phyloP scores from a whole-genome alignment of 1,140 invertebrate genomes.

The Brachionus koreanus region DNA sequence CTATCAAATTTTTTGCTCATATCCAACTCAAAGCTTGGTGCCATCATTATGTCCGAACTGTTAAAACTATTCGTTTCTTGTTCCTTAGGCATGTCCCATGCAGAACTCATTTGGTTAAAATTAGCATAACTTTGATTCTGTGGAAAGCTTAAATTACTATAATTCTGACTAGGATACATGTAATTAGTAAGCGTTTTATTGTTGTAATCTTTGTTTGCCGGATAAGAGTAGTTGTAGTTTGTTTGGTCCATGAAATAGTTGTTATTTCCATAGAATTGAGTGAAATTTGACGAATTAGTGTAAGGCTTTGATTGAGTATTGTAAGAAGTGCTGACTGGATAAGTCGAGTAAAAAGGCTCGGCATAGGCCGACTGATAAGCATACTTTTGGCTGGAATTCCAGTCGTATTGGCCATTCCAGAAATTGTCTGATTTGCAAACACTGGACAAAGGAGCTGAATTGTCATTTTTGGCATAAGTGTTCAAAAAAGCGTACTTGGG shows the following conservation, averaged over 20 bases:
- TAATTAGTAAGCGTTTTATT: background rate
- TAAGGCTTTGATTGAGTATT: background rate
- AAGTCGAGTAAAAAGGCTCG: background rate
- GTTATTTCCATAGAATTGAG: background rate
- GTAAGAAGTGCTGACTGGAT: background rate
- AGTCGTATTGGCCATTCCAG: background rate
- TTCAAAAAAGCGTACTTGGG: constrained; percentile 11
- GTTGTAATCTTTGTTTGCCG: background rate
- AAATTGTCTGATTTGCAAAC: background rate
- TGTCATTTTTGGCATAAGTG: background rate
- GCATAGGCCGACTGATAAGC: background rate
- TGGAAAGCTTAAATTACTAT: background rate
- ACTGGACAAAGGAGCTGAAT: background rate
- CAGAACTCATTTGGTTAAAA: background rate
- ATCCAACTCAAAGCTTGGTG: background rate
- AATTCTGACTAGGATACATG: background rate
- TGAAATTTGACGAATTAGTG: background rate
- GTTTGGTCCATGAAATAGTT: background rate
- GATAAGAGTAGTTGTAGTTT: background rate
- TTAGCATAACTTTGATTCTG: background rate
- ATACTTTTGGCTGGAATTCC: background rate
- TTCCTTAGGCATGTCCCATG: background rate
- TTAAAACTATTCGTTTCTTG: background rate
- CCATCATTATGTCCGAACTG: background rate
- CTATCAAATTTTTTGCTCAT: background rate